Conservation (phyloP, 1,140 invertebrate species). For the Tetranychus cinnabarinus region DNA sequence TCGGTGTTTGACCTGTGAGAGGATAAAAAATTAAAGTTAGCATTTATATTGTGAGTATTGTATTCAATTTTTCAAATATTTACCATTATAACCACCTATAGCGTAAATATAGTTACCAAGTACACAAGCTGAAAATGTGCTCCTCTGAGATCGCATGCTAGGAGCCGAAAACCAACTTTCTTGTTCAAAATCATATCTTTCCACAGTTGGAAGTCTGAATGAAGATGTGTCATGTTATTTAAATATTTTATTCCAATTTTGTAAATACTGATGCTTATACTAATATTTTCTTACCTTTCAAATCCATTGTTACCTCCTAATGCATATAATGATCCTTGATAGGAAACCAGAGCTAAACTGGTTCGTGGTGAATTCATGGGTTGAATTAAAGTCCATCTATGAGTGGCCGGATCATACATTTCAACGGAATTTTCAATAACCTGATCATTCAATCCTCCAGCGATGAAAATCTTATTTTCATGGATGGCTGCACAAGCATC, state of each 20-base stretch:
- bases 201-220: slow-evolving; percentile 6
- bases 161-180: slow-evolving; percentile 5
- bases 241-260: background rate
- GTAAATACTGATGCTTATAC: background rate
- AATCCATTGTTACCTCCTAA: slow-evolving; percentile 49
- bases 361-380: slow-evolving; percentile 51
- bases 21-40: background rate
- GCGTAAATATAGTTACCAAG: slow-evolving; percentile 7
- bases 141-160: slow-evolving; percentile 7
- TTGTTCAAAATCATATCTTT: slow-evolving; percentile 8
- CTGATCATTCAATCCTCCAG: slow-evolving; percentile 26
- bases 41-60: too few species aligned
- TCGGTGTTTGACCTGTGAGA: background rate
- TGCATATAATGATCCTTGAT: slow-evolving; percentile 40
- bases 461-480: slow-evolving; percentile 42
- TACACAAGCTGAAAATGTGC: slow-evolving; percentile 14
- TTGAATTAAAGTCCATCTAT: slow-evolving; percentile 41
- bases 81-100: slow-evolving; percentile 6
- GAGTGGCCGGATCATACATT: slow-evolving; percentile 20
- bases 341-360: slow-evolving; percentile 45
- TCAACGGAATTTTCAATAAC: slow-evolving; percentile 24
- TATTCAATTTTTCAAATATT: background rate
- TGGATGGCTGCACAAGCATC: slow-evolving; percentile 34
- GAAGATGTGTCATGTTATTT: background rate
- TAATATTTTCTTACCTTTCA: slow-evolving; percentile 19